Percentiles rank a stretch among this genome's conserved stretches.
phyloP scores from a whole-genome alignment of 92 coral and sea anemone genomes.

The Meandrina meandrites region DNA sequence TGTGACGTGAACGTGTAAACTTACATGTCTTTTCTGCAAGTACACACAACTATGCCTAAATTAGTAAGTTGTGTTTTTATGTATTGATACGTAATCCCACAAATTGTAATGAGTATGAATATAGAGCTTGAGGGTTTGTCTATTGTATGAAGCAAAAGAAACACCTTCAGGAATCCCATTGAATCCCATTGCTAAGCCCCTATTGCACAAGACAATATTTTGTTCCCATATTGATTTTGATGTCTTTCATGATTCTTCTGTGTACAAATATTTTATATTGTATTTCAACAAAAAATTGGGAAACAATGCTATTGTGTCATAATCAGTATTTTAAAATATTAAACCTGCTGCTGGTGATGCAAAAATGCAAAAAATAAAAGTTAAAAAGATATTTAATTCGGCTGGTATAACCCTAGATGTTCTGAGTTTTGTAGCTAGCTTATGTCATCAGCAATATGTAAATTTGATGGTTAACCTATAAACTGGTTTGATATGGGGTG shows the following conservation, averaged over 20 bases:
- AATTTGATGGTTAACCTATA: background rate
- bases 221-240: background rate
- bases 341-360: too few relatives aligned
- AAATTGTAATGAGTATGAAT: too few relatives aligned
- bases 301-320: too few relatives aligned
- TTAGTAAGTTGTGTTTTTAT: too few relatives aligned
- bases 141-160: background rate
- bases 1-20: too few relatives aligned
- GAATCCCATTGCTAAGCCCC: background rate
- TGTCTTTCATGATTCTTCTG: background rate
- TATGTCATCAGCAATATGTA: background rate
- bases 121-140: background rate
- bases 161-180: background rate
- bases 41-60: too few relatives aligned
- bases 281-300: background rate
- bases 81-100: too few relatives aligned
- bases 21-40: background rate
- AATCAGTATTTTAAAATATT: too few relatives aligned
- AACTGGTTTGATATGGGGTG: background rate
- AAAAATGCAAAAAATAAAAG: too few relatives aligned
- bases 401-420: background rate
- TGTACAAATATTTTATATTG: background rate
- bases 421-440: background rate
- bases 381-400: too few relatives aligned
- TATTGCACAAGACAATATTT: background rate